Conservation (phyloP, 92 coral and sea anemone species). For the Actinernus sp. region DNA sequence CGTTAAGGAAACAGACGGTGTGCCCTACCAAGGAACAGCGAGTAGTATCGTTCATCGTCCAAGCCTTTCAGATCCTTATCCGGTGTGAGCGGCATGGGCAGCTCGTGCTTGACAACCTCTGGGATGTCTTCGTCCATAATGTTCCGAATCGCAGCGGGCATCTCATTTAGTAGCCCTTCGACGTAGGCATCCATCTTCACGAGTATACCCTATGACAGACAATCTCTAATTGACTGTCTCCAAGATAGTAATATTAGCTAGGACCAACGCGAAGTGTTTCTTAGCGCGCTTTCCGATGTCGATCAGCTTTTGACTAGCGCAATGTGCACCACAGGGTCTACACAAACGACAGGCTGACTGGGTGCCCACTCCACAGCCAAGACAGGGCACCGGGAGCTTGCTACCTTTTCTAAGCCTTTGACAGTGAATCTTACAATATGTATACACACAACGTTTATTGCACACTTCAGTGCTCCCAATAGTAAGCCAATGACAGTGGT, state of each 20-base stretch:
- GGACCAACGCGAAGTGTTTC: not conserved
- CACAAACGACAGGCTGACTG: not conserved
- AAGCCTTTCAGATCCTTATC: no score
- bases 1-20: no score
- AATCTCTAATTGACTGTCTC: not conserved
- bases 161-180: not conserved
- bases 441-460: not conserved
- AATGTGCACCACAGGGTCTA: not conserved
- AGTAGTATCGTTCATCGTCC: no score
- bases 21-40: no score
- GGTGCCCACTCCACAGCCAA: not conserved
- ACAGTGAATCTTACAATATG: not conserved
- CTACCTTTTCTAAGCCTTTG: not conserved
- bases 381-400: not conserved
- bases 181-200: not conserved
- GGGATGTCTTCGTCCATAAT: not conserved
- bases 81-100: no score
- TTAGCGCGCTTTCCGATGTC: not conserved
- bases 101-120: not conserved
- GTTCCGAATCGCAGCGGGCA: not conserved
- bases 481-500: not conserved
- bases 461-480: not conserved
- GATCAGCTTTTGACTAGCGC: not conserved
- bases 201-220: not conserved
- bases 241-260: not conserved